phyloP scores from a whole-genome alignment of 2,888 invertebrate genomes.

The Melinaea menophilus region DNA sequence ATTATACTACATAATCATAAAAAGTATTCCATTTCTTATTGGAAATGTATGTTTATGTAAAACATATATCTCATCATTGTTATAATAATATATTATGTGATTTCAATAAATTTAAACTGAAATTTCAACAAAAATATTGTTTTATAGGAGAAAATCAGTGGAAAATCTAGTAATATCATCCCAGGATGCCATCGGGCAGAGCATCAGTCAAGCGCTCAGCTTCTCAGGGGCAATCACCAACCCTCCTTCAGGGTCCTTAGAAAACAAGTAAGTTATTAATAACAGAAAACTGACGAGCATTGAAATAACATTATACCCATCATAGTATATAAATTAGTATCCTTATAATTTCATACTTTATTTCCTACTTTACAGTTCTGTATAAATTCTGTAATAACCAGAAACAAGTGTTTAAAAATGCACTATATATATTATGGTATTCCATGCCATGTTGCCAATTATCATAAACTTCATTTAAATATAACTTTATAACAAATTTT shows the following conservation, averaged over 20 bases:
- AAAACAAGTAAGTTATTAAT: conserved; percentile 55
- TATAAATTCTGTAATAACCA: too few species aligned
- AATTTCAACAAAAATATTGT: conserved; percentile 10
- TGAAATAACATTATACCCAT: background rate
- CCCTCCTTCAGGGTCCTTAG: conserved; percentile 64
- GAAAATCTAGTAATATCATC: conserved; percentile 81
- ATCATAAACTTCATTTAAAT: too few species aligned
- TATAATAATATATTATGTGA: too few species aligned
- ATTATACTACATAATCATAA: too few species aligned
- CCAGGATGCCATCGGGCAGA: conserved; percentile 81
- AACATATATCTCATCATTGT: too few species aligned
- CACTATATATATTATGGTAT: too few species aligned
- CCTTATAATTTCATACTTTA: background rate
- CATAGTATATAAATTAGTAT: background rate
- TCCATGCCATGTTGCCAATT: too few species aligned
- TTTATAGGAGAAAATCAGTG: conserved; percentile 79
- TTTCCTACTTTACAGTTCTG: too few species aligned
- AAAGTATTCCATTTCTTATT: too few species aligned
- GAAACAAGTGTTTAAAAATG: too few species aligned
- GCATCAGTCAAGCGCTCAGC: conserved; percentile 80
- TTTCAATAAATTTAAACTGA: too few species aligned
- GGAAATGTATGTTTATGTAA: background rate
- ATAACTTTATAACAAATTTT: too few species aligned
- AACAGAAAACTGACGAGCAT: background rate
- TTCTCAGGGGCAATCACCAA: conserved; percentile 75